Evolutionary conservation across 2,797 vertebrate species (phyloP), one percentile per base, ranked within the genome.

Genomic region (Momotus momota): DNA sequence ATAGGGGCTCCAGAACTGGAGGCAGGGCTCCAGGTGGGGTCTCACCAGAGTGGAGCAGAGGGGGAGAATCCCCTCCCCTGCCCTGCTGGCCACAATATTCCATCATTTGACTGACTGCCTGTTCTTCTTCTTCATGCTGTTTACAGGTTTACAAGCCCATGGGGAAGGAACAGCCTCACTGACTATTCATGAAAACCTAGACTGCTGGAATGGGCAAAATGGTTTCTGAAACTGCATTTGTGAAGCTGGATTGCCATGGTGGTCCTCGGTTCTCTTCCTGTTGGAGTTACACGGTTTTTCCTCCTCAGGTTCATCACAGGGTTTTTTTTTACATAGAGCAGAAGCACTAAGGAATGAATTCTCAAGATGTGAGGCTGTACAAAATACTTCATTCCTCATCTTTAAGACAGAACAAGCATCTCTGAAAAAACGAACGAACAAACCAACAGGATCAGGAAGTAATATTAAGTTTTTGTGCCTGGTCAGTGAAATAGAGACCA

Each of bases 41-140:
- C 35, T 35, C 7, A 35, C 35, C 35, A 35, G 35, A 35, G 35
- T 35, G 35, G 35, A 35, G 35, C 35, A 35, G 35, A 35, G 35
- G 7, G 35, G 35, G 35, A 35, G 35, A 35, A 35, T 35, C 35
- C 35, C 35, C 35, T 35, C 35, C 35, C 35, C 35, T 35, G 35
- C 35, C 35, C 35, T 35, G 35, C 35, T 35, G 35, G 35, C 35
- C 35, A 35, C 35, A 93, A 78, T 94, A 94, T 90, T 94, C 93
- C 80, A 41, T 52, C 62, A 23, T 52, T 88, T 86, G 65, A 66
- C 60, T 72, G 52, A 29, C 65, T 94, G 69, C n/a, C 61, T 93
- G 9, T 75, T 88, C 88, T 94, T 82, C 41, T 41, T 87, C 78
- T 60, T 95, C 87, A 45, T 88, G 73, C 69, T 92, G 15, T 81